Evolutionary conservation across 2,113 vertebrate species (phyloP).

Genomic region (Erpornis zantholeuca): DNA sequence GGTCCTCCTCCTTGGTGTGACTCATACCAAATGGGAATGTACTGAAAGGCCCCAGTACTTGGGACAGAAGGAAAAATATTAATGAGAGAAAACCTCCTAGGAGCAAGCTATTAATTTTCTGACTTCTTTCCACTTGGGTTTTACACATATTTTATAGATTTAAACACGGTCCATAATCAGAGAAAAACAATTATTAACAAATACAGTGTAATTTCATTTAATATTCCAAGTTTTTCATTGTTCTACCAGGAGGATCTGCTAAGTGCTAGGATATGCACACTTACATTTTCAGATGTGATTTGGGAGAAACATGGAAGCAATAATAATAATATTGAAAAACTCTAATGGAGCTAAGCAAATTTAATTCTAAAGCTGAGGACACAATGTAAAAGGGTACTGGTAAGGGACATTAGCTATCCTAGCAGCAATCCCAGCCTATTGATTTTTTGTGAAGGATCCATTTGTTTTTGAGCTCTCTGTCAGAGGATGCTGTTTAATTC

Average conservation of each 20-base stretch:
- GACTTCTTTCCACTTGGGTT: neutral
- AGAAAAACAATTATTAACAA: conserved; percentile 7
- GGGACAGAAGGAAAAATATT: neutral
- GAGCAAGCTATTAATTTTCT: neutral
- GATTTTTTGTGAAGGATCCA: conserved; percentile 43
- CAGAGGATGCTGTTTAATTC: neutral
- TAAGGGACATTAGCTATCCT: conserved; percentile 1
- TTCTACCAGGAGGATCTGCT: neutral
- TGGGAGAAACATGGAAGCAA: neutral
- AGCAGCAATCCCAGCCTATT: conserved; percentile 40
- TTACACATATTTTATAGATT: neutral
- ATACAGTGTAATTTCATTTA: neutral
- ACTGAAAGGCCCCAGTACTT: neutral
- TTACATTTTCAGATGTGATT: neutral
- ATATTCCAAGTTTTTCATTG: neutral
- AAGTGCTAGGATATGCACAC: neutral
- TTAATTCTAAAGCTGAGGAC: conserved; percentile 9
- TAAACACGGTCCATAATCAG: neutral
- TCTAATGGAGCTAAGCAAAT: neutral
- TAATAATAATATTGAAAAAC: neutral
- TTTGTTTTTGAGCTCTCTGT: conserved; percentile 42
- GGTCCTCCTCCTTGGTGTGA: neutral
- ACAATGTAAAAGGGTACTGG: neutral
- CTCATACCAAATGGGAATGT: neutral
- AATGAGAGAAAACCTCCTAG: neutral